phyloP scores from a whole-genome alignment of 2,113 vertebrate species.

The Xyrauchen texanus region DNA sequence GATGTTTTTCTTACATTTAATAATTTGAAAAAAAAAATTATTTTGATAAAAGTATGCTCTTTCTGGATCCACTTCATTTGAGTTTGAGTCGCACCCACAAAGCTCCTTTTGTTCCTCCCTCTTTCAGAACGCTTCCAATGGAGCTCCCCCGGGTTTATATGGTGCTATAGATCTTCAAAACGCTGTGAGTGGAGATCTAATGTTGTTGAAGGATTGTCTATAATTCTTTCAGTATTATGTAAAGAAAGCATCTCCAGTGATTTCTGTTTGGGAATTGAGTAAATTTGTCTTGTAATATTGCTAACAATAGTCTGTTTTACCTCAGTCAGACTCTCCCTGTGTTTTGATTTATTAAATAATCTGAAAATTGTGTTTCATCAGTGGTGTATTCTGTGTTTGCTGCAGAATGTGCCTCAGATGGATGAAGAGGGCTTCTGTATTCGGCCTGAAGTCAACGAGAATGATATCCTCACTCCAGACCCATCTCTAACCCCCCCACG shows the following conservation, averaged over 20 bases:
- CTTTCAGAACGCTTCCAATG: constrained; percentile 70
- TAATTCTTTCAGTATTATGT: constrained; percentile 27
- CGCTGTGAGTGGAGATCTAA: constrained; percentile 58
- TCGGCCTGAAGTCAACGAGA: constrained; percentile 89
- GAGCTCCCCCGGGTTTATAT: constrained; percentile 65
- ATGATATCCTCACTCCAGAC: constrained; percentile 84
- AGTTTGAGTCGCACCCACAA: constrained; percentile 7
- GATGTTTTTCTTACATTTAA: no score
- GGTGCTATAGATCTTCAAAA: constrained; percentile 74
- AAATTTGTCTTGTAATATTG: constrained; percentile 19
- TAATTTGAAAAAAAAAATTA: no score
- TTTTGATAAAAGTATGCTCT: constrained; percentile 40
- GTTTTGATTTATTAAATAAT: constrained; percentile 20
- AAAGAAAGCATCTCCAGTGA: constrained; percentile 8
- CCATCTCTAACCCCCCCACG: not conserved
- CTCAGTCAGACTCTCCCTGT: constrained; percentile 2
- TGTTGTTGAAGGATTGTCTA: constrained; percentile 20
- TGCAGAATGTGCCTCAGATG: constrained; percentile 90
- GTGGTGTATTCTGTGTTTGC: constrained; percentile 37
- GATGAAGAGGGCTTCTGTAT: constrained; percentile 97
- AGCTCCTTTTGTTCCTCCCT: constrained; percentile 49
- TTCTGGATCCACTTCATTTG: constrained; percentile 11
- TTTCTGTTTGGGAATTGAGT: not conserved
- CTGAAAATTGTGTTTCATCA: constrained; percentile 15
- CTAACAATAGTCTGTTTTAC: constrained; percentile 27